Percentiles rank a stretch among this genome's conserved stretches.
These are phyloP conservation scores for Antennarius striatus DNA, from an alignment of 2,113 vertebrate species.

Conservation along the genomic window DNA sequence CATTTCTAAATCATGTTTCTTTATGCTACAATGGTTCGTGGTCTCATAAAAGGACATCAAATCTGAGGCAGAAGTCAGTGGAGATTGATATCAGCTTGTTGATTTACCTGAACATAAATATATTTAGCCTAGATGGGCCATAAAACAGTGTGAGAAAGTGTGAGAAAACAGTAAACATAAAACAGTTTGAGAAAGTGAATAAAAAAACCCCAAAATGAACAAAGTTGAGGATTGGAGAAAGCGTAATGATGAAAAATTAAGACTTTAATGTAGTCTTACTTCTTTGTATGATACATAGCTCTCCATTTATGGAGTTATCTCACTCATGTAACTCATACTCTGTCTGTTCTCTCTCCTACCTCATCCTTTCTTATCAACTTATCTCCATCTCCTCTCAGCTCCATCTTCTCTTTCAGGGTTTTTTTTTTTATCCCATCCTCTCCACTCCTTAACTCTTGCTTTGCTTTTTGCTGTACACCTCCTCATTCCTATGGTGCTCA, in stretches of 20 bases:
- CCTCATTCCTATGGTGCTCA: constrained; percentile 4
- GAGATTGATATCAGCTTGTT: constrained; percentile 1
- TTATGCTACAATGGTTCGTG: constrained; percentile 44
- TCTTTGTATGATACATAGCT: constrained; percentile 8
- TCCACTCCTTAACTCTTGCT: constrained; percentile 19
- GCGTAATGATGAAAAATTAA: constrained; percentile 25
- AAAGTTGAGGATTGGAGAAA: constrained; percentile 12
- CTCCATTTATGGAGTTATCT: constrained; percentile 13
- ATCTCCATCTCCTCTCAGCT: constrained; percentile 21
- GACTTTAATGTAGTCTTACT: constrained; percentile 9
- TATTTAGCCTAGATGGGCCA: constrained; percentile 30
- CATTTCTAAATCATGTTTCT: constrained; percentile 39
- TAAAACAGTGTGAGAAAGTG: constrained; percentile 44
- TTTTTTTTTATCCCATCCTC: constrained; percentile 2
- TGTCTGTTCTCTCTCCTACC: constrained; percentile 15
- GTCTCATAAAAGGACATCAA: constrained; percentile 41
- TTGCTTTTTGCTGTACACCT: constrained; percentile 13
- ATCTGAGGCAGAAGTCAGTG: constrained; percentile 28
- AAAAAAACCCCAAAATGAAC: constrained; percentile 19
- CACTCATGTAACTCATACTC: constrained; percentile 22
- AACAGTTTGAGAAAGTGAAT: constrained; percentile 29
- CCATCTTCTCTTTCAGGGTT: constrained; percentile 11
- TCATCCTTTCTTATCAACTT: constrained; percentile 23
- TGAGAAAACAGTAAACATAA: not conserved
- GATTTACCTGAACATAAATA: constrained; percentile 36